Conservation (phyloP, 2,888 invertebrate species). For the Chrysolina haemoptera region DNA sequence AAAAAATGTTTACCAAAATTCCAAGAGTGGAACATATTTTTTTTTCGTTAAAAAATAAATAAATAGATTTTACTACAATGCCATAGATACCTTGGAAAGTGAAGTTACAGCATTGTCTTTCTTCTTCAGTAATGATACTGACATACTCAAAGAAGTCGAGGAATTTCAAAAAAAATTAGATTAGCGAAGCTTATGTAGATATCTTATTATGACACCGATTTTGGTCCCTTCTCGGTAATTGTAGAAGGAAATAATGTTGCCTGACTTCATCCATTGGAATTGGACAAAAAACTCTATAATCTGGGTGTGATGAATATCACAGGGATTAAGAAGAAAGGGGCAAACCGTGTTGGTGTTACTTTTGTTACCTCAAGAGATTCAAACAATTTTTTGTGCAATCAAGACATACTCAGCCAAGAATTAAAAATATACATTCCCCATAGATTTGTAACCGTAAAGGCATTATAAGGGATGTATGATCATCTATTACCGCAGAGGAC, state of each 20-base stretch:
- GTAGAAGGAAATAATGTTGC: neutral
- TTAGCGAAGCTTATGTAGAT: neutral
- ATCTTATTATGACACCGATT: conserved; percentile 6
- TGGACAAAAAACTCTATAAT: neutral
- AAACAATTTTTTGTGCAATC: too few species aligned
- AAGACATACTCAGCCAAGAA: too few species aligned
- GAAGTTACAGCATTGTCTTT: neutral
- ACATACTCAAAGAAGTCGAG: conserved; percentile 1
- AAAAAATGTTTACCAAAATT: too few species aligned
- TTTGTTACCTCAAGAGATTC: too few species aligned
- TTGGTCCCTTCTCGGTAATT: too few species aligned
- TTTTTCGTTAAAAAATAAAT: too few species aligned
- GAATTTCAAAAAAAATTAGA: conserved; percentile 2
- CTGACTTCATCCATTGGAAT: neutral
- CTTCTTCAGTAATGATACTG: neutral
- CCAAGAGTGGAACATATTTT: too few species aligned
- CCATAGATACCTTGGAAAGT: neutral
- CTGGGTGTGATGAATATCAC: neutral
- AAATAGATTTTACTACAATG: too few species aligned
- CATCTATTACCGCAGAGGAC: too few species aligned
- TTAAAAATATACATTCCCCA: neutral
- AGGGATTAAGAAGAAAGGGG: neutral
- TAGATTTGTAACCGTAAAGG: conserved; percentile 2
- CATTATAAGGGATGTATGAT: neutral
- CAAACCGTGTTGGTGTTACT: too few species aligned